Base-by-base conservation (phyloP, 1,140 invertebrate genomes). In the Aphidius ervi region DNA sequence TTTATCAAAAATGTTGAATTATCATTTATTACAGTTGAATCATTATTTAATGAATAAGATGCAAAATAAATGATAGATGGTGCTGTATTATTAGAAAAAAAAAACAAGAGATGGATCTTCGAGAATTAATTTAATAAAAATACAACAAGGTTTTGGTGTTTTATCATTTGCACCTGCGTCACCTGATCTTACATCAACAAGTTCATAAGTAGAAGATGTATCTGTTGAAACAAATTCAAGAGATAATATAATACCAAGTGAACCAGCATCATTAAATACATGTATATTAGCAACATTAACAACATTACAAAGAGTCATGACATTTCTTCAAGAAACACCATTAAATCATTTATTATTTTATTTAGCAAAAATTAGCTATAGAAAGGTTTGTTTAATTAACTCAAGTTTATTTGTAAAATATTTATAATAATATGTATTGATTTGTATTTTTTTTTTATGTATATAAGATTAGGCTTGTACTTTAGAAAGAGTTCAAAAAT, bases 351-450 rank as follows among this genome's bases (percentile, higher is more conserved):
- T 97, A 2, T 77, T 97, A 6, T 93, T 95, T 65, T 92, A 91
- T 64, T 73, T 97, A 46, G 91, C 93, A 6, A 91, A 91, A 4
- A 90, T 94, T 31, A 89, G 91, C 65, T 95, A 95, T 76, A 85
- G 91, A 72, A 96, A 95, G 82, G 86, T 86, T 8, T 46, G 49
- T 16, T 48, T 59, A 40, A 6, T 54, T 9, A 46, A 50, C 57
- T 63, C 50, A 50, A 4, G 4, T 46, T 59, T n/a, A n/a, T n/a
- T n/a, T n/a, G n/a, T n/a, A n/a, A n/a, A 8, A 42, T 39, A 10
- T 57, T 49, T 58, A 46, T 16, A 53, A 31, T 62, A n/a, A n/a
- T n/a, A n/a, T n/a, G 9, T 5, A 46, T 10, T 46, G 41, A 63
- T 16, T 23, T 46, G 42, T 61, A 50, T 37, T 47, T 37, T 57